A percentile compares a stretch with the other conserved stretches of the same genome.
Conservation (phyloP, 1,140 invertebrate genomes). For the Hestina assimilis region DNA sequence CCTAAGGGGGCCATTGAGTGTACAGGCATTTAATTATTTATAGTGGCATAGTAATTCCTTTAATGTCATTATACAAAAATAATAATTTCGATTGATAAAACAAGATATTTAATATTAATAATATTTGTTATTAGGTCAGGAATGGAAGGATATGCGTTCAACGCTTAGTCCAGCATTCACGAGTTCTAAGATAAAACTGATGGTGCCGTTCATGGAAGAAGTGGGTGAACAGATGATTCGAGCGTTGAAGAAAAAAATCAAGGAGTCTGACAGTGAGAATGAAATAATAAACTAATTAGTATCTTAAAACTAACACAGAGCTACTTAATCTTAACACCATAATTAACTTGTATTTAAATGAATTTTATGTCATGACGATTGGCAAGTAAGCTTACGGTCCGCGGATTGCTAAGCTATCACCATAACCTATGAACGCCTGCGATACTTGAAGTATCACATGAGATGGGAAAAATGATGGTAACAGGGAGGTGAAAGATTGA, state of each 20-base stretch:
- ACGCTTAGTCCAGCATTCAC: constrained; percentile 79
- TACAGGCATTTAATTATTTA: too few species aligned
- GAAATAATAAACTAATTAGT: constrained; percentile 7
- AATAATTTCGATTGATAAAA: not conserved
- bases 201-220: constrained; percentile 44
- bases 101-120: not conserved
- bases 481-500: too few species aligned
- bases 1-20: too few species aligned
- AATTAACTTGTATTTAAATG: not conserved
- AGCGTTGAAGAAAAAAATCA: constrained; percentile 25
- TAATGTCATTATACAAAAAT: not conserved
- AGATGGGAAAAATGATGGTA: too few species aligned
- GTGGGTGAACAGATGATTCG: constrained; percentile 39
- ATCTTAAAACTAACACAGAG: constrained; percentile 25
- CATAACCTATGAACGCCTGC: too few species aligned
- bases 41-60: too few species aligned
- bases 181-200: constrained; percentile 73
- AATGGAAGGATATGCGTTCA: constrained; percentile 79
- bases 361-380: too few species aligned
- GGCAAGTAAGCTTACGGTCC: not conserved
- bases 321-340: constrained; percentile 23
- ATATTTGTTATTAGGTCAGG: constrained; percentile 48
- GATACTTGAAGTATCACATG: too few species aligned
- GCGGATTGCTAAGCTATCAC: not conserved
- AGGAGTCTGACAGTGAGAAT: constrained; percentile 27